Conservation (phyloP, 2,888 invertebrate genomes). For the Sphaerophoria rueppellii region DNA sequence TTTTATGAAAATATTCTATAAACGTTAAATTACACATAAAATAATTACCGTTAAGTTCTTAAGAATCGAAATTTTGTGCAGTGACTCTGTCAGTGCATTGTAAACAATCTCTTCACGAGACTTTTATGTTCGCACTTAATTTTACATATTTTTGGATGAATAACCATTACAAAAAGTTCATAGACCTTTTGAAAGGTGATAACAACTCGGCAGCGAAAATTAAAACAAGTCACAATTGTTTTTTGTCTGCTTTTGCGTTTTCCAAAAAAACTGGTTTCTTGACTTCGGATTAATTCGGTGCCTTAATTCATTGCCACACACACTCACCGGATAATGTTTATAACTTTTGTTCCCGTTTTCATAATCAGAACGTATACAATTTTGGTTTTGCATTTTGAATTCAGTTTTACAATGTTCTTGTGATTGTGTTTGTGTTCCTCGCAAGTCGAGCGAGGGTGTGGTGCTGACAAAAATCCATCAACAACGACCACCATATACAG, state of each 20-base stretch:
- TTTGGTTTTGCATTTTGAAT: slow-evolving; percentile 25
- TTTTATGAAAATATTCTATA: too few relatives aligned
- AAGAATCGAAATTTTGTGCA: too few relatives aligned
- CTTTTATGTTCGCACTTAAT: too few relatives aligned
- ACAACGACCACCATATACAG: slow-evolving; percentile 1
- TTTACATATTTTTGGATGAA: too few relatives aligned
- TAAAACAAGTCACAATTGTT: slow-evolving; percentile 48
- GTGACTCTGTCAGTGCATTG: too few relatives aligned
- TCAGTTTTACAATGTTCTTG: neutral
- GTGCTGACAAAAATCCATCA: neutral
- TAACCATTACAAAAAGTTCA: too few relatives aligned
- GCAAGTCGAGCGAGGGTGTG: neutral
- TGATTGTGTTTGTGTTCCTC: slow-evolving; percentile 10
- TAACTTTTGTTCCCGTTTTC: neutral
- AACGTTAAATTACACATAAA: too few relatives aligned
- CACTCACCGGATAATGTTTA: slow-evolving; percentile 9
- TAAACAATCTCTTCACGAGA: too few relatives aligned
- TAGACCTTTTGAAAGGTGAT: too few relatives aligned
- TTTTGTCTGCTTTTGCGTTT: slow-evolving; percentile 34
- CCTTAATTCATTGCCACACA: slow-evolving; percentile 26
- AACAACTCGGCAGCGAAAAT: neutral
- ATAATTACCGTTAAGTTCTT: too few relatives aligned
- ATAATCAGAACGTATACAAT: slow-evolving; percentile 30
- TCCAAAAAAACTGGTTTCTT: slow-evolving; percentile 57
- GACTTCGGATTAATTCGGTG: slow-evolving; percentile 43